Percentiles rank a stretch among this genome's conserved stretches.
phyloP scores from a whole-genome alignment of 2,113 vertebrate species.

The Osmerus eperlanus region DNA sequence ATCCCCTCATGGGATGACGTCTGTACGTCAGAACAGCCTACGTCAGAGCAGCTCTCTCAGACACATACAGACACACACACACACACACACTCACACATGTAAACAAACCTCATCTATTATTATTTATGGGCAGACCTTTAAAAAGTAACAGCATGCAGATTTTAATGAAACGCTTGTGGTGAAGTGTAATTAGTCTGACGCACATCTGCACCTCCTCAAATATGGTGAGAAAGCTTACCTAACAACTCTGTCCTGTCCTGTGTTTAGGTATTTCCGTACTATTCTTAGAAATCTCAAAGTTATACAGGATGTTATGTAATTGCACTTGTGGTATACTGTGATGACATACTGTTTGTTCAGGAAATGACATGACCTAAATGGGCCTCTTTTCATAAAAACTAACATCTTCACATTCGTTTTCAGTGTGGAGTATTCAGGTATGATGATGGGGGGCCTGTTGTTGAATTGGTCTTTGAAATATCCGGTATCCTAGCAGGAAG shows the following conservation, averaged over 20 bases:
- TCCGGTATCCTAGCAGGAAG: too few species aligned
- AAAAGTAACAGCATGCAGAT: conserved; percentile 28
- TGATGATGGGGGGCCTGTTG: not conserved
- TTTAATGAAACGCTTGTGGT: conserved; percentile 11
- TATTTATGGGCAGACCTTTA: conserved; percentile 15
- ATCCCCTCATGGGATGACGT: conserved; percentile 47
- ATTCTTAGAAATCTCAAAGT: not conserved
- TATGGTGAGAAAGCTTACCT: conserved; percentile 1
- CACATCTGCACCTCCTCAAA: conserved; percentile 8
- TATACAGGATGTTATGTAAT: not conserved
- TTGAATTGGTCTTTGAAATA: too few species aligned
- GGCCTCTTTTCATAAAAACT: not conserved
- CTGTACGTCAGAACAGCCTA: conserved; percentile 31
- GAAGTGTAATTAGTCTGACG: conserved; percentile 5
- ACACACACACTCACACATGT: not conserved
- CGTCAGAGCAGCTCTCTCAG: conserved; percentile 45
- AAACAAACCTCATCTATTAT: conserved; percentile 23
- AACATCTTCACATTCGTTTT: not conserved
- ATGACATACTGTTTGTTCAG: too few species aligned
- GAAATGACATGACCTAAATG: not conserved
- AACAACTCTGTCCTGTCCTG: not conserved
- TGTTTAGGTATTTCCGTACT: too few species aligned
- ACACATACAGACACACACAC: not conserved
- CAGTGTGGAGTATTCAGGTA: not conserved
- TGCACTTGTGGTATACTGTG: not conserved